Base-by-base conservation (phyloP, 2,888 invertebrate species). In the Cosmopolites sordidus region DNA sequence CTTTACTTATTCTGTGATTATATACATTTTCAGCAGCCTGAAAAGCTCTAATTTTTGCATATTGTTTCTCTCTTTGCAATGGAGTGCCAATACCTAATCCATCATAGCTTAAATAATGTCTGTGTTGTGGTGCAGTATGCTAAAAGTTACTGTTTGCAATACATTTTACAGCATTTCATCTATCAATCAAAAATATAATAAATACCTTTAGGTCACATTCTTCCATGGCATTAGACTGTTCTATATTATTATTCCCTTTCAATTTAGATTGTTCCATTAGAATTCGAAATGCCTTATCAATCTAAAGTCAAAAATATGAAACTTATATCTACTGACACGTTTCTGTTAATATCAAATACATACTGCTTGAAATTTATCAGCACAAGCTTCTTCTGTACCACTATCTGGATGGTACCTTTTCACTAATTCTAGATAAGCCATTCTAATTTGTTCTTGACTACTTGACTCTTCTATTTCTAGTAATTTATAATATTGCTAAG, bases 51-150 rank as follows among this genome's bases (percentile, higher is more conserved):
- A 79, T 74, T 66, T 86, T 84, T 15, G 81, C 76, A 72, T 86
- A 89, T 65, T 92, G 89, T 59, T 86, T 87, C 68, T 90, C 80
- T 33, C 93, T 77, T 71, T 89, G 87, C 58, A 78, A 83, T 0
- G 87, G 89, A 15, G 85, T 87, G 0, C 94, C 94, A 43, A 79
- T 72, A 0, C 93, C 93, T 1, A 87, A 72, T 2, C 92, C 92
- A 61, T 87, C 90, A 64, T 81, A 87, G 59, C 80, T 87, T 16
- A 93, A 75, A 68, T 89, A 94, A 63, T 89, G 88, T 16, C 91
- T 79, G 70, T 94, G 93, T 71, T 94, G 94, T 0, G 93, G 92
- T 11, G 89, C 89, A 49, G 87, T 90, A 65, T 93, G 91, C 81
- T 87, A 65, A 39, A 75, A 73, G 67, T n/a, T n/a, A n/a, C n/a